phyloP scores from a whole-genome alignment of 2,888 invertebrate species.

The Deilephila porcellus region DNA sequence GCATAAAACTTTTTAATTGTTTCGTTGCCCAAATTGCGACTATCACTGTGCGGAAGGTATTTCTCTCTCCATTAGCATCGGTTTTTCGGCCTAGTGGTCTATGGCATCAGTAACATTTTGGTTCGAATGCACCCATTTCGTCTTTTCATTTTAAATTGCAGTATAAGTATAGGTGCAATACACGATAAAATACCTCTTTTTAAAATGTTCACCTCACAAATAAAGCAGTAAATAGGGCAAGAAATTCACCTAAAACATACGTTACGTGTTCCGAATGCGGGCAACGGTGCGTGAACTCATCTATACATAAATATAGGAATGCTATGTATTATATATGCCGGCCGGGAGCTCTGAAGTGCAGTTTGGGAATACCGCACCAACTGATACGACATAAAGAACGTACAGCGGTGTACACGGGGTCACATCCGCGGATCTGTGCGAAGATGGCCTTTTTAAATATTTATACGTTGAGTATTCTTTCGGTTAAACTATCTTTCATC shows the following conservation, averaged over 20 bases:
- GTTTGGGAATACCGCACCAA: conserved; percentile 84
- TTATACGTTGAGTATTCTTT: not conserved
- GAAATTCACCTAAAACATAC: conserved; percentile 67
- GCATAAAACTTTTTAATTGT: too few relatives aligned
- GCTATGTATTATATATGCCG: conserved; percentile 60
- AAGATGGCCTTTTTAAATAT: conserved; percentile 38
- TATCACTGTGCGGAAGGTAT: too few relatives aligned
- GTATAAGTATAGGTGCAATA: too few relatives aligned
- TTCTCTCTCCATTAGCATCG: too few relatives aligned
- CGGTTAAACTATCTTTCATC: not conserved
- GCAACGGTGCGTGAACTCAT: conserved; percentile 46
- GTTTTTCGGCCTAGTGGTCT: too few relatives aligned
- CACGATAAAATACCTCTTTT: conserved; percentile 12
- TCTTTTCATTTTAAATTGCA: too few relatives aligned
- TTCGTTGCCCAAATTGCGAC: too few relatives aligned
- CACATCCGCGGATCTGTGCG: conserved; percentile 39
- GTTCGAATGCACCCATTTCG: too few relatives aligned
- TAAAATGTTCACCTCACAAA: conserved; percentile 24
- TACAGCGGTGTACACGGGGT: conserved; percentile 52
- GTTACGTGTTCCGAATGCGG: conserved; percentile 70
- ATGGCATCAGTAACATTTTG: too few relatives aligned
- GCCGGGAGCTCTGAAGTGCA: conserved; percentile 80
- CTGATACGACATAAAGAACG: conserved; percentile 81
- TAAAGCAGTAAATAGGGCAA: conserved; percentile 49
- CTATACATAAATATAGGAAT: conserved; percentile 43